Evolutionary conservation across 2,888 invertebrate species (phyloP).

Genomic region (Plebejus melissa): DNA sequence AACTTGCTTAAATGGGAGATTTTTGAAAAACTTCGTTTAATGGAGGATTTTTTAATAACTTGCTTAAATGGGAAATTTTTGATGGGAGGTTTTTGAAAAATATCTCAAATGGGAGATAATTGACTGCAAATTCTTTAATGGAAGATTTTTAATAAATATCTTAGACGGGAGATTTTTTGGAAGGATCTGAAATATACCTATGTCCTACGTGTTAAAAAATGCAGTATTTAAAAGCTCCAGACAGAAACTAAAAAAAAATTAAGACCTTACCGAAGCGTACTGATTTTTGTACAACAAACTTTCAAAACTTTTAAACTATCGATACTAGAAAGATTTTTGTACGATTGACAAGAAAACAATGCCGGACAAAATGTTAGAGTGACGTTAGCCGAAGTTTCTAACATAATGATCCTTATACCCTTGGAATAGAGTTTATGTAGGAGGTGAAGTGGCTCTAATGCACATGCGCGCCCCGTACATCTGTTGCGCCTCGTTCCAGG

Average conservation of each 20-base stretch:
- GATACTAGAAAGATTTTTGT: neutral
- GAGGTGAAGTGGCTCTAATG: constrained; percentile 34
- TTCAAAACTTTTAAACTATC: neutral
- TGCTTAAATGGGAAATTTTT: too few species aligned
- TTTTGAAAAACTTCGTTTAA: too few species aligned
- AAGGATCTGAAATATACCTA: neutral
- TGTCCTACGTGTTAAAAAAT: too few species aligned
- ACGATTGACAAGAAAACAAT: neutral
- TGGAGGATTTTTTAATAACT: too few species aligned
- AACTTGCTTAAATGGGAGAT: too few species aligned
- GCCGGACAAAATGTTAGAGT: neutral
- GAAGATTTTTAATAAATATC: neutral
- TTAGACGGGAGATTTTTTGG: neutral
- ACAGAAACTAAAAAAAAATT: neutral
- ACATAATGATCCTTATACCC: constrained; percentile 24
- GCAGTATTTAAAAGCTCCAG: neutral
- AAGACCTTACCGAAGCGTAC: neutral
- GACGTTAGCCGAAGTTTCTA: constrained; percentile 23
- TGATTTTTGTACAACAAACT: neutral
- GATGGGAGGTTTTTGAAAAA: too few species aligned
- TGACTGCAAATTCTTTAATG: neutral
- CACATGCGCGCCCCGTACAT: constrained; percentile 55
- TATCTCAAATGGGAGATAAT: too few species aligned
- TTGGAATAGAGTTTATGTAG: neutral
- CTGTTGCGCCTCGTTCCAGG: neutral